Percentiles rank a stretch among this genome's conserved stretches.
Conservation (phyloP, 2,113 vertebrate species). For the Sarotherodon lohbergeri region DNA sequence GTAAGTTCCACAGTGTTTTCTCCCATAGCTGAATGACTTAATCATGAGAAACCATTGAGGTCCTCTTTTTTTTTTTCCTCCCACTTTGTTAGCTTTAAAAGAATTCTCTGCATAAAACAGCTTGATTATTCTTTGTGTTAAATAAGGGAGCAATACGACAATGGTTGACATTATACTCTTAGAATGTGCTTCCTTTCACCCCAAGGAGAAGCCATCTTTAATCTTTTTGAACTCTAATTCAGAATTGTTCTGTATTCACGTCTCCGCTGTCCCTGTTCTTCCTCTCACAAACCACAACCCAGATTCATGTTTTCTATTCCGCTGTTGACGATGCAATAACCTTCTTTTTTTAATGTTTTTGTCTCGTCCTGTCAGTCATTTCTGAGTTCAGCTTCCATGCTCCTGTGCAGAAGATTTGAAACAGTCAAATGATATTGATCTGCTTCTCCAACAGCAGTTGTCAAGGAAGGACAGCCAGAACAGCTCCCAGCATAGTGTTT, state of each 20-base stretch:
- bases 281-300: background rate
- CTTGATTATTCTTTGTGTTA: conserved; percentile 13
- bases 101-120: conserved; percentile 3
- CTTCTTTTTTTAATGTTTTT: background rate
- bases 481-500: conserved; percentile 93
- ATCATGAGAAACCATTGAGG: conserved; percentile 38
- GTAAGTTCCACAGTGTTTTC: conserved; percentile 14
- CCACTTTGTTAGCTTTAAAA: background rate
- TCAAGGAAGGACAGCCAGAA: conserved; percentile 98
- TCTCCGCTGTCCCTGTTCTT: background rate
- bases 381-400: background rate
- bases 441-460: conserved; percentile 81
- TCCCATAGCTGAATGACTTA: conserved; percentile 46
- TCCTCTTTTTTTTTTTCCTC: background rate
- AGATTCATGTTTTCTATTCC: background rate
- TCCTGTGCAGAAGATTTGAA: background rate
- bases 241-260: background rate
- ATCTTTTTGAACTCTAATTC: background rate
- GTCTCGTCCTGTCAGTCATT: background rate
- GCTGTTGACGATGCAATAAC: background rate
- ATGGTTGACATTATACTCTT: background rate
- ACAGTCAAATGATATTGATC: conserved; percentile 3
- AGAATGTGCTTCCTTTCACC: background rate
- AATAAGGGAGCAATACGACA: background rate
- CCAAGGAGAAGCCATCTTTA: background rate